phyloP scores from a whole-genome alignment of 2,113 vertebrate genomes.

The Urocynchramus pylzowi region DNA sequence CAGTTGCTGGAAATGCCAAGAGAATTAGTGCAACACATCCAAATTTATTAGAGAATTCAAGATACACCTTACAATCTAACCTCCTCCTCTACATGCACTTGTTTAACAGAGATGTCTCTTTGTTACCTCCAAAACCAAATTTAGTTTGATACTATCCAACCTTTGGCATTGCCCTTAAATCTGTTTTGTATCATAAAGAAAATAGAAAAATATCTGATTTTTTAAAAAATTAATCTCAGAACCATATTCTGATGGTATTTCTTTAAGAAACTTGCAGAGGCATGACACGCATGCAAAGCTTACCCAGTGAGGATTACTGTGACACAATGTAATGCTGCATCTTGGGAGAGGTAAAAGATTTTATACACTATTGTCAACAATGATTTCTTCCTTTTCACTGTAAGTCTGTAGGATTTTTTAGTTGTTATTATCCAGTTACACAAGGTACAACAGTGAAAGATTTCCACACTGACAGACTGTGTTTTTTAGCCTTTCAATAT shows the following conservation, averaged over 20 bases:
- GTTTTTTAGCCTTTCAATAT: neutral
- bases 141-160: neutral
- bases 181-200: neutral
- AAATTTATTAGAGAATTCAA: neutral
- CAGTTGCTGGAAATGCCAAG: neutral
- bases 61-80: neutral
- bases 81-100: neutral
- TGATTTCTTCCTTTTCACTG: neutral
- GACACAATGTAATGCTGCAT: fast-evolving
- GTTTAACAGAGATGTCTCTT: neutral
- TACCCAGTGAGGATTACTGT: neutral
- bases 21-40: neutral
- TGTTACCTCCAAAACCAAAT: neutral
- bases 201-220: neutral
- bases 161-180: neutral
- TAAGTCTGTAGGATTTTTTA: neutral
- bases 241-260: neutral
- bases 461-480: neutral
- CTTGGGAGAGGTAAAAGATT: neutral
- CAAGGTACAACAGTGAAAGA: neutral
- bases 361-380: neutral
- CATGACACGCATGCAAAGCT: neutral
- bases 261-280: neutral
- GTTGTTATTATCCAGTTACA: neutral
- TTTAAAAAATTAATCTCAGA: neutral